A percentile compares a stretch with the other conserved stretches of the same genome.
These are phyloP conservation scores for Deilephila elpenor DNA, from an alignment of 2,888 invertebrate species.

Conservation along the genomic window DNA sequence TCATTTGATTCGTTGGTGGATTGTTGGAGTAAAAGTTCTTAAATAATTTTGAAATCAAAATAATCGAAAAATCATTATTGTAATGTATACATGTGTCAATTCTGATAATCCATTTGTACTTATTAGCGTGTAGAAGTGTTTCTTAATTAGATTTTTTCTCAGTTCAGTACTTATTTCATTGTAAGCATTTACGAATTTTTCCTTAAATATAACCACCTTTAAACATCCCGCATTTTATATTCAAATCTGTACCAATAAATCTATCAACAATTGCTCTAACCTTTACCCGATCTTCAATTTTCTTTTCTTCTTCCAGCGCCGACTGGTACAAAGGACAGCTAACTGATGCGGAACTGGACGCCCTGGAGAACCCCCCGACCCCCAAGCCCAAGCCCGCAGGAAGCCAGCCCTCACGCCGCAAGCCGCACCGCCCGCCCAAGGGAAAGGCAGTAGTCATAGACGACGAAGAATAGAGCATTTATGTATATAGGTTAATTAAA, in stretches of 20 bases:
- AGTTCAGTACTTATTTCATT: too few relatives aligned
- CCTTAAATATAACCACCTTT: too few relatives aligned
- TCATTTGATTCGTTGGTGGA: too few relatives aligned
- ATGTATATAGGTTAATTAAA: conserved; percentile 59
- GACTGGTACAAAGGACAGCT: conserved; percentile 95
- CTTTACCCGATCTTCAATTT: neutral
- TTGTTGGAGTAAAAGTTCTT: too few relatives aligned
- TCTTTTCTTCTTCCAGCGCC: conserved; percentile 82
- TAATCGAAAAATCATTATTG: too few relatives aligned
- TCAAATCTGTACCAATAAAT: neutral
- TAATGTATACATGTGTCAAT: too few relatives aligned
- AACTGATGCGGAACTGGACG: conserved; percentile 91
- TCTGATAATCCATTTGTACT: too few relatives aligned
- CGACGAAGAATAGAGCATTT: conserved; percentile 60
- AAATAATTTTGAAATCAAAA: too few relatives aligned
- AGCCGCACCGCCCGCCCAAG: conserved; percentile 74
- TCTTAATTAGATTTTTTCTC: too few relatives aligned
- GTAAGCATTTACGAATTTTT: too few relatives aligned
- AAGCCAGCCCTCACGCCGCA: conserved; percentile 71
- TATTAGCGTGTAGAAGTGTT: too few relatives aligned
- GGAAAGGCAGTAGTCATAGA: conserved; percentile 56
- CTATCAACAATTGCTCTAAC: neutral
- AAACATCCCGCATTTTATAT: too few relatives aligned
- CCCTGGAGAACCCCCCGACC: conserved; percentile 91
- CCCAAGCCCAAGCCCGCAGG: conserved; percentile 85